These are phyloP conservation scores for Euplexia lucipara DNA, from an alignment of 2,888 invertebrate species.

Conservation along the genomic window DNA sequence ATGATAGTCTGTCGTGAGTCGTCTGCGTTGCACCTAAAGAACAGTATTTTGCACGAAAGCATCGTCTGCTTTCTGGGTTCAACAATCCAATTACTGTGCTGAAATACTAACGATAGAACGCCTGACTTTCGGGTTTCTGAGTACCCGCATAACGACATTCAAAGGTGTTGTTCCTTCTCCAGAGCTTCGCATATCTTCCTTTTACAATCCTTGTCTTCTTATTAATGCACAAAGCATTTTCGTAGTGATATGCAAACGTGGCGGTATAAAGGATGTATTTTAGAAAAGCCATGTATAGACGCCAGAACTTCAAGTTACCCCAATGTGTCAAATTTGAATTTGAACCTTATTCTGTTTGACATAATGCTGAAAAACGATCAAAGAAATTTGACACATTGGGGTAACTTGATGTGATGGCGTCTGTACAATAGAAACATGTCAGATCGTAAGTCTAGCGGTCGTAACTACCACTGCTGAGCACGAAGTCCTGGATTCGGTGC, in stretches of 20 bases:
- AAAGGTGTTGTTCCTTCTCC: neutral
- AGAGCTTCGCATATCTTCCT: neutral
- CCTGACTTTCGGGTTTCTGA: conserved; percentile 11
- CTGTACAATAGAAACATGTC: too few species aligned
- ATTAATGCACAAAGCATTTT: neutral
- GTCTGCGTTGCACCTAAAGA: too few species aligned
- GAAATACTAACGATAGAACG: conserved; percentile 6
- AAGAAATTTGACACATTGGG: too few species aligned
- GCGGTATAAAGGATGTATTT: neutral
- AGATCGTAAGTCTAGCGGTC: too few species aligned
- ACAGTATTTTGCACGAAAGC: conserved; percentile 8
- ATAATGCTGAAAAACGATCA: too few species aligned
- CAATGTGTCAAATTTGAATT: too few species aligned
- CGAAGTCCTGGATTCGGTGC: too few species aligned
- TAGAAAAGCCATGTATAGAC: neutral
- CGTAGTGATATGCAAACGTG: neutral
- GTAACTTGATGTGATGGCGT: too few species aligned
- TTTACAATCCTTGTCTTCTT: neutral
- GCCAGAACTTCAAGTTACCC: too few species aligned
- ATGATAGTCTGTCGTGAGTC: too few species aligned
- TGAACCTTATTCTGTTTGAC: too few species aligned
- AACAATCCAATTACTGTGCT: conserved; percentile 31
- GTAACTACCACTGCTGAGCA: too few species aligned
- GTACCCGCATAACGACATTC: conserved; percentile 25
- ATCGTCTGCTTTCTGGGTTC: neutral